A percentile compares a stretch with the other conserved stretches of the same genome.
Conservation (phyloP, 2,797 vertebrate genomes). For the Propithecus deckenii region DNA sequence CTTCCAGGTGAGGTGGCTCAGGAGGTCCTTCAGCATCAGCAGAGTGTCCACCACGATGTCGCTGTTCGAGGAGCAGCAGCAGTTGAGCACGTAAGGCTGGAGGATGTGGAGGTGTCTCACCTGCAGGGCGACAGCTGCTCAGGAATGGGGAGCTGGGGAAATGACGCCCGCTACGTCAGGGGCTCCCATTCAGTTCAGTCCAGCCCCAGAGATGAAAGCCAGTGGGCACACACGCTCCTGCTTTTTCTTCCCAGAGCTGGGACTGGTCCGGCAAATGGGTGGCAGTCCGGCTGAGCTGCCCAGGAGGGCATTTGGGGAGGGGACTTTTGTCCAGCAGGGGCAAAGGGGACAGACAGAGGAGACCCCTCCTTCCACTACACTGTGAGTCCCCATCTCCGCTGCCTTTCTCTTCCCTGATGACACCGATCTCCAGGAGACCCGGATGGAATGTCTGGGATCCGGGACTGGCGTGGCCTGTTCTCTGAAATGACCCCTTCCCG, state of each 20-base stretch:
- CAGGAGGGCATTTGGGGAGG: neutral
- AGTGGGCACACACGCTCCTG: accelerated
- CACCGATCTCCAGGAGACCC: neutral
- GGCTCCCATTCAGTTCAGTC: neutral
- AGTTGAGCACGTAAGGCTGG: constrained; percentile 55
- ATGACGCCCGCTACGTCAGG: accelerated
- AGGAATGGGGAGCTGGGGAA: neutral
- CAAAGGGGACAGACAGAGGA: neutral
- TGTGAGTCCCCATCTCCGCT: accelerated
- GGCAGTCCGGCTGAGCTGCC: neutral
- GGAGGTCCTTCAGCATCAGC: neutral
- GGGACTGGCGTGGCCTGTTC: neutral
- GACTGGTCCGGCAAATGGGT: accelerated
- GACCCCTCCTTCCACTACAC: neutral
- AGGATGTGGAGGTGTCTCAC: constrained; percentile 11
- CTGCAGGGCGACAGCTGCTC: neutral
- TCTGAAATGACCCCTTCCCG: neutral
- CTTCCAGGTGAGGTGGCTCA: constrained; percentile 9
- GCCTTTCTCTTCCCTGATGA: neutral
- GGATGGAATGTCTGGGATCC: neutral
- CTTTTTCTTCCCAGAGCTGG: neutral
- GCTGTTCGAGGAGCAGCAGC: neutral
- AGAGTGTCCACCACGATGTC: neutral
- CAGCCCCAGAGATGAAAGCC: accelerated
- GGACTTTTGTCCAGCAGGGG: accelerated